Evolutionary conservation across 1,140 invertebrate genomes (phyloP).

Genomic region (Hylaeus volcanicus): DNA sequence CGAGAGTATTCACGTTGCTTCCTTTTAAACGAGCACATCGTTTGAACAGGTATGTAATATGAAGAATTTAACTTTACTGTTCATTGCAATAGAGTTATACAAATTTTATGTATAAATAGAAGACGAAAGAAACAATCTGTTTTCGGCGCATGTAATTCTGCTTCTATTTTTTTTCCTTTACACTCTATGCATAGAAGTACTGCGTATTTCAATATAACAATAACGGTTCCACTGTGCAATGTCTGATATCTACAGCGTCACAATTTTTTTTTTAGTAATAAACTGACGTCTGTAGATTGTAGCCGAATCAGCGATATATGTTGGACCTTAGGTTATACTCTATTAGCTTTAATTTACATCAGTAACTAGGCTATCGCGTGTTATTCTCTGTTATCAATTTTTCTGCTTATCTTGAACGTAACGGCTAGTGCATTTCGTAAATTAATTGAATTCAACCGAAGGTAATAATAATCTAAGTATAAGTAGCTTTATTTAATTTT

Average conservation of each 20-base stretch:
- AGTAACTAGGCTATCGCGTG: neutral
- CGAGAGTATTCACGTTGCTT: constrained; percentile 80
- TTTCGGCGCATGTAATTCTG: neutral
- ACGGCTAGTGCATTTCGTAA: neutral
- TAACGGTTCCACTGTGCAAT: neutral
- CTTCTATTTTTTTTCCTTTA: neutral
- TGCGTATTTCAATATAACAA: constrained; percentile 34
- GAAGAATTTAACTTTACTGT: neutral
- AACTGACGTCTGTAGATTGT: constrained; percentile 14
- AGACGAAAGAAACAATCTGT: neutral
- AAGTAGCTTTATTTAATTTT: no score
- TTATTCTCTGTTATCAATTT: neutral
- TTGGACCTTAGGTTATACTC: constrained; percentile 3
- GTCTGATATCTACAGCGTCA: constrained; percentile 11
- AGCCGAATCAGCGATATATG: neutral
- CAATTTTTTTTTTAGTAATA: neutral
- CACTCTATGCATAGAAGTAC: constrained; percentile 1
- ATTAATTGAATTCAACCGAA: no score
- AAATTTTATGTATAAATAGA: neutral
- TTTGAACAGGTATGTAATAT: constrained; percentile 30
- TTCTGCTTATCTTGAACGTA: neutral
- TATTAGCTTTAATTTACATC: neutral
- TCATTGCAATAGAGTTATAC: neutral
- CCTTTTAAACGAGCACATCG: constrained; percentile 14
- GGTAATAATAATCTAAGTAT: no score